Conservation (phyloP, 2,888 invertebrate genomes). For the Drosophila kambysellisi region DNA sequence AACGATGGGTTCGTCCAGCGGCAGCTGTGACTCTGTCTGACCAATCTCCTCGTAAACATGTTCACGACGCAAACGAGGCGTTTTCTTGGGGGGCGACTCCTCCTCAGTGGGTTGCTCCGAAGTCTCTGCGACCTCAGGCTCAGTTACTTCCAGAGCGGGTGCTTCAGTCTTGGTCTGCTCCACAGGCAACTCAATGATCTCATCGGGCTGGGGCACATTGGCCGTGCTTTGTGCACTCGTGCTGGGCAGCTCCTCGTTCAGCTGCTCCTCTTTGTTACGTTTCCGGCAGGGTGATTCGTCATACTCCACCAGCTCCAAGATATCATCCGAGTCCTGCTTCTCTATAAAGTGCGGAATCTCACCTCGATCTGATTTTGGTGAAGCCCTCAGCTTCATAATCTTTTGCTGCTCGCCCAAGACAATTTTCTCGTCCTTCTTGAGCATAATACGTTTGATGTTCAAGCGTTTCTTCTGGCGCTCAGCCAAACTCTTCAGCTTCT, state of each 20-base stretch:
- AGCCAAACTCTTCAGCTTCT: constrained; percentile 88
- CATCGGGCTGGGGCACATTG: constrained; percentile 83
- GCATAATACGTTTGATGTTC: constrained; percentile 82
- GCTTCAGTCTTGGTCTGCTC: constrained; percentile 53
- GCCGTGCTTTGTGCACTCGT: constrained; percentile 53
- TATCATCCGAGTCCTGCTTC: constrained; percentile 85
- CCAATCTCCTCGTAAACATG: constrained; percentile 89
- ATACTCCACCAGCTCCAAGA: constrained; percentile 84
- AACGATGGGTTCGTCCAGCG: constrained; percentile 72
- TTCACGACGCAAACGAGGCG: constrained; percentile 86
- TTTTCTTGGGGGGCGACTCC: constrained; percentile 78
- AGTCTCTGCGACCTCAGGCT: constrained; percentile 13
- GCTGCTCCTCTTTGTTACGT: constrained; percentile 71
- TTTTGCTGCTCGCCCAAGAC: constrained; percentile 86
- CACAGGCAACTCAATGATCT: constrained; percentile 83
- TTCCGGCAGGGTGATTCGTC: constrained; percentile 85
- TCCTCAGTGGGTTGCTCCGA: constrained; percentile 14
- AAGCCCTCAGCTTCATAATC: constrained; percentile 87
- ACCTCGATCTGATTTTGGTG: constrained; percentile 87
- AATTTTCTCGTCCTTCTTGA: constrained; percentile 86
- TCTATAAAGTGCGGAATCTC: constrained; percentile 85
- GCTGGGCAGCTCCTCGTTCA: constrained; percentile 49
- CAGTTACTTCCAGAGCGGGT: constrained; percentile 46
- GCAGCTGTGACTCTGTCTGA: constrained; percentile 41
- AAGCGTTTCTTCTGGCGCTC: constrained; percentile 87